Evolutionary conservation across 2,888 invertebrate species (phyloP).

Genomic region (Cremastinae sp.): DNA sequence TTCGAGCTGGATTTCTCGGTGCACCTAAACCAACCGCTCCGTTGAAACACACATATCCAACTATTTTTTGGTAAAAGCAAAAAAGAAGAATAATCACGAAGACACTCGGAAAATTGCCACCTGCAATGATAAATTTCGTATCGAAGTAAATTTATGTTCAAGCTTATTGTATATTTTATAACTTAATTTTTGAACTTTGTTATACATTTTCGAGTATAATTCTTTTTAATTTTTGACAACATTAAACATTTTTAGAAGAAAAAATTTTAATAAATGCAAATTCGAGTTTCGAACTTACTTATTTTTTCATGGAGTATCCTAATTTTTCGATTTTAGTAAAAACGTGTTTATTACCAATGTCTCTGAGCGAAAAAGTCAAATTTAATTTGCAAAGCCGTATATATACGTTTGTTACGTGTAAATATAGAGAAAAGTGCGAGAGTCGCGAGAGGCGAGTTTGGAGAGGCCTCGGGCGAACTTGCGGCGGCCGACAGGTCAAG

Average conservation of each 20-base stretch:
- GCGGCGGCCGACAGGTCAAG: conserved; percentile 11
- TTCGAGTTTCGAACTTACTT: conserved; percentile 46
- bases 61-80: not conserved
- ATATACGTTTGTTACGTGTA: not conserved
- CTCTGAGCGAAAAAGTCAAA: conserved; percentile 46
- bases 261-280: too few relatives aligned
- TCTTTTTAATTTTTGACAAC: too few relatives aligned
- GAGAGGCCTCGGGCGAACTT: conserved; percentile 18
- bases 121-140: conserved; percentile 11
- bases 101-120: not conserved
- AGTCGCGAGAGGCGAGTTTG: conserved; percentile 30
- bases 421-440: not conserved
- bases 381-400: not conserved
- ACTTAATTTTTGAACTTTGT: too few relatives aligned
- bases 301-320: not conserved
- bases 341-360: conserved; percentile 66
- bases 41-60: not conserved
- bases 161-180: too few relatives aligned
- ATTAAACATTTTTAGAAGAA: too few relatives aligned
- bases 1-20: conserved; percentile 35
- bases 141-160: too few relatives aligned
- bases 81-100: conserved; percentile 2
- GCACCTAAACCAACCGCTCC: conserved; percentile 34
- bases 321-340: conserved; percentile 46
- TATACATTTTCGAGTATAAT: too few relatives aligned